Evolutionary conservation across 2,113 vertebrate species (phyloP), one percentile per base, ranked within the genome.

Genomic region (Pithys albifrons): DNA sequence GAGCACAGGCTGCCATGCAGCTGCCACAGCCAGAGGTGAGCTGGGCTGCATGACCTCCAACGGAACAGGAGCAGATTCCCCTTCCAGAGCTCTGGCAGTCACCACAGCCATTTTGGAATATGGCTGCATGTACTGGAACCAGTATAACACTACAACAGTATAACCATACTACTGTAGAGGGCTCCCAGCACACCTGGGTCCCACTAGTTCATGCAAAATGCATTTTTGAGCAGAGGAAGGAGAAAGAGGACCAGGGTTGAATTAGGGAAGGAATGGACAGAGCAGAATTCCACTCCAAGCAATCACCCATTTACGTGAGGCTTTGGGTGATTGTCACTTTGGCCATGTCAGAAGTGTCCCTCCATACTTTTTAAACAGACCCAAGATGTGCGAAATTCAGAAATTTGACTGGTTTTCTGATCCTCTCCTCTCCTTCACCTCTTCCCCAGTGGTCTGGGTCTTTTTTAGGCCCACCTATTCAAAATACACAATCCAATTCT

Each of bases 341-440:
- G 28, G 12, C 1, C 0, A 15, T 16, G 9, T 72, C 49, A 67
- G 48, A 51, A 12, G 33, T 57, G 19, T 51, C 46, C 43, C 9
- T 67, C 6, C 55, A 33, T 25, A 27, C 7, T 14, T 78, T 91
- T 83, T 28, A 51, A 19, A 22, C 16, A 59, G 37, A 12, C 3
- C 9, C 22, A 24, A 23, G 13, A 12, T n/a, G 37, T n/a, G 2
- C 27, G 14, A 7, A 19, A 41, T 61, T 78, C 31, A 78, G 15
- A 70, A 61, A 35, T 17, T 3, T 2, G 1, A 59, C n/a, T 1
- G 0, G 4, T 55, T 66, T 82, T 27, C 39, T 51, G 23, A n/a
- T 65, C 24, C 18, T 52, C 35, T 54, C 29, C 22, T 58, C 51
- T 69, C 72, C 8, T 64, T 71, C 28, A 61, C 7, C 1, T 80